These are phyloP conservation scores for Drosophila engyochracea DNA, from an alignment of 2,888 invertebrate species.

Conservation along the genomic window DNA sequence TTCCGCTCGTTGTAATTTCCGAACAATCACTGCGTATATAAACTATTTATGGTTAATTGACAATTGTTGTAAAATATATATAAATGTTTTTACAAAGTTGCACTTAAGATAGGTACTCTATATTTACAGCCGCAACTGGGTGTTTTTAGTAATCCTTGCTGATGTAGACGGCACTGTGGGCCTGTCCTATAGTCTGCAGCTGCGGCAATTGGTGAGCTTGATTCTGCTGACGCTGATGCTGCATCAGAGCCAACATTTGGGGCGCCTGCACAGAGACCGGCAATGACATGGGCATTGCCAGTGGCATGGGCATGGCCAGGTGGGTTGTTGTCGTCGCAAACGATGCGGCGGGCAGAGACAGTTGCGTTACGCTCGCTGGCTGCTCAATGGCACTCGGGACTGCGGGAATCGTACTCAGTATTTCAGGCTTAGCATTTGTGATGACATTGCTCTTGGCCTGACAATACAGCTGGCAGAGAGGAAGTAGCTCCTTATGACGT, in stretches of 20 bases:
- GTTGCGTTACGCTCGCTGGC: conserved; percentile 23
- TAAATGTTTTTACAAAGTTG: conserved; percentile 45
- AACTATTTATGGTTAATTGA: conserved; percentile 36
- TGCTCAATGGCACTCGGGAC: conserved; percentile 32
- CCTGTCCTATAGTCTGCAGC: conserved; percentile 35
- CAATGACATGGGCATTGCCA: conserved; percentile 61
- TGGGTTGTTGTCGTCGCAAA: conserved; percentile 51
- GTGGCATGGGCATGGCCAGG: conserved; percentile 51
- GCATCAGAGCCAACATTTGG: conserved; percentile 71
- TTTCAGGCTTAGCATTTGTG: conserved; percentile 15
- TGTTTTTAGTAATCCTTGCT: conserved; percentile 63
- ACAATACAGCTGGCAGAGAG: conserved; percentile 78
- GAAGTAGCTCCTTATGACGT: conserved; percentile 78
- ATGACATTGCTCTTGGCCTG: conserved; percentile 65
- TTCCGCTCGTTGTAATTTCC: not conserved
- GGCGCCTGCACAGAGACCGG: conserved; percentile 63
- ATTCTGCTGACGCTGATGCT: conserved; percentile 50
- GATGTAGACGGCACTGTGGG: conserved; percentile 59
- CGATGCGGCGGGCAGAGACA: conserved; percentile 31
- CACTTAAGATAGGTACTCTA: conserved; percentile 65
- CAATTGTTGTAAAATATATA: conserved; percentile 41
- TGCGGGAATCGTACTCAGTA: conserved; percentile 16
- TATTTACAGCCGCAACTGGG: conserved; percentile 5
- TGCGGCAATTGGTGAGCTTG: conserved; percentile 39
- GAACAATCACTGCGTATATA: not conserved